These are phyloP conservation scores for Platanista minor DNA, from an alignment of 2,113 vertebrate genomes.

Conservation along the genomic window DNA sequence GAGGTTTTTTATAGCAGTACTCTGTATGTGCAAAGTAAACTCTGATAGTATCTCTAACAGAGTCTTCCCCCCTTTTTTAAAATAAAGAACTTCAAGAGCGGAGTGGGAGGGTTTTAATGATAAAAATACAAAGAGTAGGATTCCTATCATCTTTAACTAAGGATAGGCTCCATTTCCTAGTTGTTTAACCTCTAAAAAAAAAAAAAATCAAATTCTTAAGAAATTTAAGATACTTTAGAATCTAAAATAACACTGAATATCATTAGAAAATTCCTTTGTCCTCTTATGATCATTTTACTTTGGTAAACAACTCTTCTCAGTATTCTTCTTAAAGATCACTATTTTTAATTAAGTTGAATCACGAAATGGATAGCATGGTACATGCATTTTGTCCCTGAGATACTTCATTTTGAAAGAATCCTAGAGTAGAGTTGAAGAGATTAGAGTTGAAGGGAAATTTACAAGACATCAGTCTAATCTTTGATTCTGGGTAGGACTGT, in stretches of 20 bases:
- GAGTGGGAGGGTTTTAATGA: conserved; percentile 48
- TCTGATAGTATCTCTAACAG: conserved; percentile 25
- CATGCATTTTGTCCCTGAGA: background rate
- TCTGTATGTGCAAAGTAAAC: conserved; percentile 54
- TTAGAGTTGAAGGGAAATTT: background rate
- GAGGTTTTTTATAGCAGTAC: conserved; percentile 39
- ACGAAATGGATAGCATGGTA: background rate
- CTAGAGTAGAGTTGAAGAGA: background rate
- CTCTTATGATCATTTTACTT: background rate
- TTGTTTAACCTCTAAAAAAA: background rate
- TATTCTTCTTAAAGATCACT: background rate
- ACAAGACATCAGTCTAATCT: background rate
- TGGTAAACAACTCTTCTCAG: background rate
- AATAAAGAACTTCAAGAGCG: conserved; percentile 53
- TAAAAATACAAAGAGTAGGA: conserved; percentile 59
- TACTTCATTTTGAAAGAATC: conserved; percentile 2
- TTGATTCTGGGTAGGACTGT: background rate
- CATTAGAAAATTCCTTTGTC: background rate
- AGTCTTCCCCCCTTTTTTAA: background rate
- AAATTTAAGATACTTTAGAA: background rate
- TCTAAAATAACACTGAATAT: background rate
- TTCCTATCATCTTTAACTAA: conserved; percentile 27
- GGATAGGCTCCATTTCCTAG: background rate
- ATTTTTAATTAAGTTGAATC: background rate
- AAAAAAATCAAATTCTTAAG: background rate